Conservation (phyloP, 1,140 invertebrate species). For the Trachymyrmex septentrionalis region DNA sequence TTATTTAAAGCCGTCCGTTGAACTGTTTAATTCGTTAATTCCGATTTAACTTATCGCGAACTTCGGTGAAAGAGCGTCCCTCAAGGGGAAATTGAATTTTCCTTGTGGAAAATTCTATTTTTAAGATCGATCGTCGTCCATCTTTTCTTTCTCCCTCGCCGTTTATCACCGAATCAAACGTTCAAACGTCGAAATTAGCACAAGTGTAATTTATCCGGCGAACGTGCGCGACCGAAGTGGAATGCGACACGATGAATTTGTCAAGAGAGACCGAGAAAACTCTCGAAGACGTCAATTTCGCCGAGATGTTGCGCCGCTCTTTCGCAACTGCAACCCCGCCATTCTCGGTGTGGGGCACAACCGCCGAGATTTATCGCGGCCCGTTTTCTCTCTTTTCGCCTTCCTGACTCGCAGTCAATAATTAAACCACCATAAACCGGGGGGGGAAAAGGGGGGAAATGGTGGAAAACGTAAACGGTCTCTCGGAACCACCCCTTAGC, state of each 20-base stretch:
- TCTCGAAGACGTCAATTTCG: conserved; percentile 48
- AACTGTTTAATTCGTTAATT: conserved; percentile 65
- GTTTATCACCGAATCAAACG: conserved; percentile 21
- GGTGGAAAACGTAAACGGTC: conserved; percentile 67
- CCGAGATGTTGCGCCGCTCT: conserved; percentile 67
- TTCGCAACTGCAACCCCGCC: conserved; percentile 68
- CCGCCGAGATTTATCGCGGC: conserved; percentile 81
- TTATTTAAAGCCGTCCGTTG: conserved; percentile 62
- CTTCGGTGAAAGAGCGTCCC: conserved; percentile 11
- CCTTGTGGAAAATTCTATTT: conserved; percentile 22
- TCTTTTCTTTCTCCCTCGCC: background rate
- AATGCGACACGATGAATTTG: conserved; percentile 51
- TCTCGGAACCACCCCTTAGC: conserved; percentile 54
- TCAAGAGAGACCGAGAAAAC: background rate
- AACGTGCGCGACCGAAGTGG: conserved; percentile 6
- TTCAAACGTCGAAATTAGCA: conserved; percentile 49
- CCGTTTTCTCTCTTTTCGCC: conserved; percentile 37
- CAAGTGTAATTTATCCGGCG: conserved; percentile 43
- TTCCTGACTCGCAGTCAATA: conserved; percentile 84
- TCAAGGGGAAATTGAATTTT: conserved; percentile 38
- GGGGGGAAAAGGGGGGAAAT: conserved; percentile 32
- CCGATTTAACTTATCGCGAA: conserved; percentile 63
- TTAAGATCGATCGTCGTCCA: conserved; percentile 23
- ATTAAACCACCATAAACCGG: conserved; percentile 84
- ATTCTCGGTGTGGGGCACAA: conserved; percentile 65